These are phyloP conservation scores for Bimastos eiseni DNA, from an alignment of 2,888 invertebrate genomes.

Conservation along the genomic window DNA sequence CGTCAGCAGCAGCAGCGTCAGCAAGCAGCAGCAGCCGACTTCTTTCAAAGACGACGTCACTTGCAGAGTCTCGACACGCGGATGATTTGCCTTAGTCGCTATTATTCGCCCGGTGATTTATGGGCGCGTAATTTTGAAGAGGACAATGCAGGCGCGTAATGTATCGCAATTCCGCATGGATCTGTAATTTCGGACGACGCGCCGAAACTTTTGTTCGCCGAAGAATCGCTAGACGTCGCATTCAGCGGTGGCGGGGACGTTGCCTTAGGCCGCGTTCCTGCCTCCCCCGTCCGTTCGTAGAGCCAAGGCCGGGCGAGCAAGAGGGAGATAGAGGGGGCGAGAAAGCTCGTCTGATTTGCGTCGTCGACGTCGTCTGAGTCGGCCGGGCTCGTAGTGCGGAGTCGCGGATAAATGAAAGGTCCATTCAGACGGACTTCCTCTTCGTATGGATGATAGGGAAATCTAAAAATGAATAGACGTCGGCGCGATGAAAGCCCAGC, in stretches of 20 bases:
- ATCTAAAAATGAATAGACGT: constrained; percentile 22
- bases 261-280: background rate
- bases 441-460: constrained; percentile 16
- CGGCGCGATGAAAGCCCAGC: background rate
- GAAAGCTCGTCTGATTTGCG: constrained; percentile 19
- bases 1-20: background rate
- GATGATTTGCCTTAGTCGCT: constrained; percentile 21
- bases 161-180: constrained; percentile 22
- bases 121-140: constrained; percentile 20
- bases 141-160: constrained; percentile 13
- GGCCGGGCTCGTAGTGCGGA: background rate
- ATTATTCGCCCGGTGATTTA: constrained; percentile 4
- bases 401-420: constrained; percentile 20
- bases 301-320: background rate
- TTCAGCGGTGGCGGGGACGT: background rate
- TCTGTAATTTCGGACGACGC: constrained; percentile 21
- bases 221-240: background rate
- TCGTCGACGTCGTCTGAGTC: too few species aligned
- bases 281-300: background rate
- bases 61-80: constrained; percentile 10
- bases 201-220: constrained; percentile 22
- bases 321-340: background rate
- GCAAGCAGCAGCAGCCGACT: background rate
- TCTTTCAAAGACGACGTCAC: constrained; percentile 21
- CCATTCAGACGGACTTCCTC: constrained; percentile 25